These are phyloP conservation scores for Tipula unca DNA, from an alignment of 2,888 invertebrate genomes.

Conservation along the genomic window DNA sequence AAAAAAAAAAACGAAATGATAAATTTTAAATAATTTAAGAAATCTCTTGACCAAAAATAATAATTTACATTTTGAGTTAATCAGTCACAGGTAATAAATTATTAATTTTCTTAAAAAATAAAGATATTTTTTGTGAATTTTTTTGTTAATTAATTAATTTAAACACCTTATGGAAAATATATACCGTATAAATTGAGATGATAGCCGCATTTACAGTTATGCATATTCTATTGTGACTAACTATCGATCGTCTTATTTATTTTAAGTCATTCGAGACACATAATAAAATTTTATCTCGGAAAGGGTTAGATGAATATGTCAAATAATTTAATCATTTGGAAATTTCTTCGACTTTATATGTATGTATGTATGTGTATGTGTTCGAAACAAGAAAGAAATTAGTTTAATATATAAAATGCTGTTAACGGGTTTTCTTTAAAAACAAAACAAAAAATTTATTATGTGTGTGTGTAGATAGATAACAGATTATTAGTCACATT, in stretches of 20 bases:
- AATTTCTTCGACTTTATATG: no score
- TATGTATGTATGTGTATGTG: no score
- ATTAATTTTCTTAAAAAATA: not conserved
- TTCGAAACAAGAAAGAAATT: not conserved
- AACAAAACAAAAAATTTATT: not conserved
- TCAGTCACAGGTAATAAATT: constrained; percentile 8
- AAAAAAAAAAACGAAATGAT: not conserved
- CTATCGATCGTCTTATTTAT: not conserved
- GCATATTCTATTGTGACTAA: not conserved
- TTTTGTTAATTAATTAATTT: not conserved
- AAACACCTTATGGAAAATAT: not conserved
- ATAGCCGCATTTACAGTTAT: not conserved
- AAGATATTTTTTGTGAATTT: not conserved
- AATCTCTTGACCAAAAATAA: not conserved
- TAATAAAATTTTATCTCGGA: not conserved
- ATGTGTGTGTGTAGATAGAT: not conserved
- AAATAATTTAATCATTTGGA: constrained; percentile 1
- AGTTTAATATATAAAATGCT: not conserved
- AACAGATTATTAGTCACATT: constrained; percentile 14
- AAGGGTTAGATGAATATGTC: not conserved
- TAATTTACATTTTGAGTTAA: not conserved
- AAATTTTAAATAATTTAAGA: not conserved
- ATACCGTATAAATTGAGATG: not conserved
- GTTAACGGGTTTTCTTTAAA: not conserved
- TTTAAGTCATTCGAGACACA: not conserved